Percentiles rank a stretch among this genome's conserved stretches.
These are phyloP conservation scores for Julus scanicus DNA, from an alignment of 2,888 invertebrate species.

Conservation along the genomic window DNA sequence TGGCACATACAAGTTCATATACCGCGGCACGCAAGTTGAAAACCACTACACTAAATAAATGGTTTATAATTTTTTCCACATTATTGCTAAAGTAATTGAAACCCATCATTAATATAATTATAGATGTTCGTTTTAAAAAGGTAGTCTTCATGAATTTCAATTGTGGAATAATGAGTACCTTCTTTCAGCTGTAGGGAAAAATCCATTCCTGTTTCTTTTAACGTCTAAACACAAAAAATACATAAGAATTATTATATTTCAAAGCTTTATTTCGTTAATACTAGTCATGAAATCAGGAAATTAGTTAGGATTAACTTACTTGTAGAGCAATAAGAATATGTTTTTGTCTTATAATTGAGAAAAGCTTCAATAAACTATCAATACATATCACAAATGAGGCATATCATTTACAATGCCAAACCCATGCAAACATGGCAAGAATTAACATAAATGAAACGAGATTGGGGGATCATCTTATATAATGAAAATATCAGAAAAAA, in stretches of 20 bases:
- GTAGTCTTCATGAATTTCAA: too few species aligned
- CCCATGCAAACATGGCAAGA: not conserved
- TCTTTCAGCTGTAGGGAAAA: not conserved
- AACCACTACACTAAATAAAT: too few species aligned
- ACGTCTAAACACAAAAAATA: not conserved
- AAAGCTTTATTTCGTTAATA: not conserved
- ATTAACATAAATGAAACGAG: not conserved
- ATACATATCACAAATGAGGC: slow-evolving; percentile 24
- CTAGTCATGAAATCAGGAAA: slow-evolving; percentile 34
- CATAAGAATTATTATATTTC: not conserved
- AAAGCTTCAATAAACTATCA: slow-evolving; percentile 31
- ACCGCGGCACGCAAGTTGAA: too few species aligned
- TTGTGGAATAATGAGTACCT: not conserved
- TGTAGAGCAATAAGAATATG: not conserved
- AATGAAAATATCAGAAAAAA: not conserved
- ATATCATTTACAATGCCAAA: slow-evolving; percentile 3
- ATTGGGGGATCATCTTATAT: not conserved
- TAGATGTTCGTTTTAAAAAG: not conserved
- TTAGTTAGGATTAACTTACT: slow-evolving; percentile 16
- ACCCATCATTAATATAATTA: not conserved
- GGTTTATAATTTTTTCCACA: too few species aligned
- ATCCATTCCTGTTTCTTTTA: not conserved
- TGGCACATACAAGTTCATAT: too few species aligned
- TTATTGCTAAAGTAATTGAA: too few species aligned
- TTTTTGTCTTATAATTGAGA: not conserved